Base-by-base conservation (phyloP, 1,140 invertebrate genomes). In the Mya arenaria region DNA sequence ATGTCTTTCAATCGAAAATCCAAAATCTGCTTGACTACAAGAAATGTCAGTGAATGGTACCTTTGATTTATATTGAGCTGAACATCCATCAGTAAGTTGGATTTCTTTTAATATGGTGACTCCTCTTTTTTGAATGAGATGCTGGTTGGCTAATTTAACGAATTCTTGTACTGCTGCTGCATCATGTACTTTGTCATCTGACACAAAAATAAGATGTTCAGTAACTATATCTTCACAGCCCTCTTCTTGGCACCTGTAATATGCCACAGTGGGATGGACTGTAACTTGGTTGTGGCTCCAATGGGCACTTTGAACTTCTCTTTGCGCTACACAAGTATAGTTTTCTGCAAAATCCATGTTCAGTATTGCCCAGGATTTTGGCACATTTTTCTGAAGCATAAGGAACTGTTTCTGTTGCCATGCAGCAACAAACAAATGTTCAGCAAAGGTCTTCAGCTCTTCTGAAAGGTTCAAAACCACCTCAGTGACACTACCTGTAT, bases 311-410 rank as follows among this genome's bases (percentile, higher is more conserved):
- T 82, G 85, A 1, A 82, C 52, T 71, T 86, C 82, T 41, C 84
- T 30, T 34, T 86, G 84, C 25, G 48, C 71, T 6, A 62, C 30
- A 13, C 60, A 75, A 5, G 17, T 34, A 25, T 65, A 84, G 37
- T 84, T 86, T 65, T 86, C 82, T 23, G 82, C 77, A 73, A 84
- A 84, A 36, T 84, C 85, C 39, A 69, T 25, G 25, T 62, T 73
- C 10, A 82, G 1, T 8, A 84, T 39, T 13, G 25, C 56, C 17
- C 56, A 60, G 8, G 10, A 10, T 10, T 60, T n/a, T 28, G 17
- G 17, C n/a, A 66, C 34, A 36, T 66, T 66, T n/a, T 66, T 66
- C 66, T 69, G 39, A 37, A 48, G n/a, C 39, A 3, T 3, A 4
- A 23, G 2, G 28, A 69, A 69, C 48, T 69, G 66, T 25, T 15